A percentile compares a stretch with the other conserved stretches of the same genome.
Conservation (phyloP, 2,113 vertebrate genomes). For the Zapornia atra region DNA sequence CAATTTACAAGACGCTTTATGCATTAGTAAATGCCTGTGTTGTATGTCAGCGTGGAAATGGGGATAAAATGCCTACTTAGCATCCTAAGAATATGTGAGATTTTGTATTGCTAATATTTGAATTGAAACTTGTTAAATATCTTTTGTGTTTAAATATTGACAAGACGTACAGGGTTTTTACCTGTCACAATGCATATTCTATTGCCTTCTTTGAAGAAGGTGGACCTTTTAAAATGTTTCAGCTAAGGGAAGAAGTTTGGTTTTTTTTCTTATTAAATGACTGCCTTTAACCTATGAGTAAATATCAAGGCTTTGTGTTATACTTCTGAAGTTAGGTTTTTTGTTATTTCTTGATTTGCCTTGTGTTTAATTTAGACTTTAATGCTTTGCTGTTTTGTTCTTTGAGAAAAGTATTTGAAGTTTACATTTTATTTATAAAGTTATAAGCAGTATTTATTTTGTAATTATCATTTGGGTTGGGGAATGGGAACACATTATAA, state of each 20-base stretch:
- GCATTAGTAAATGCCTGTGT: slow-evolving; percentile 86
- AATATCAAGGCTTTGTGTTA: slow-evolving; percentile 85
- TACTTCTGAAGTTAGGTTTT: slow-evolving; percentile 61
- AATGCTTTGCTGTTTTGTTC: slow-evolving; percentile 77
- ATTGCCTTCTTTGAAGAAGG: slow-evolving; percentile 89
- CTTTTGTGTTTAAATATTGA: slow-evolving; percentile 90
- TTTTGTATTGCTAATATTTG: slow-evolving; percentile 89
- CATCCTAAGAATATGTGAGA: slow-evolving; percentile 89
- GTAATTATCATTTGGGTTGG: slow-evolving; percentile 87
- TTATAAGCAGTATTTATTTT: slow-evolving; percentile 85
- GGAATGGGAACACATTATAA: slow-evolving; percentile 88
- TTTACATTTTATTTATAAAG: slow-evolving; percentile 84
- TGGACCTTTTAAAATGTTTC: slow-evolving; percentile 88
- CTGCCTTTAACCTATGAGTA: slow-evolving; percentile 85
- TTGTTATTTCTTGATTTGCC: slow-evolving; percentile 79
- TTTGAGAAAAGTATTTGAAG: slow-evolving; percentile 79
- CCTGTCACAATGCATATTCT: slow-evolving; percentile 86
- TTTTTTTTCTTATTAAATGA: slow-evolving; percentile 83
- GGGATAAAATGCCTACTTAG: slow-evolving; percentile 87
- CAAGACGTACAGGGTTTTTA: slow-evolving; percentile 85
- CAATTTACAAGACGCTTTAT: slow-evolving; percentile 83
- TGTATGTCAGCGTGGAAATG: slow-evolving; percentile 92
- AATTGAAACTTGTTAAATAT: slow-evolving; percentile 88
- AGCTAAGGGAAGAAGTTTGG: slow-evolving; percentile 82
- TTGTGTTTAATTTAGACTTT: slow-evolving; percentile 80